phyloP scores from a whole-genome alignment of 2,888 invertebrate genomes.

The Achlya flavicornis region DNA sequence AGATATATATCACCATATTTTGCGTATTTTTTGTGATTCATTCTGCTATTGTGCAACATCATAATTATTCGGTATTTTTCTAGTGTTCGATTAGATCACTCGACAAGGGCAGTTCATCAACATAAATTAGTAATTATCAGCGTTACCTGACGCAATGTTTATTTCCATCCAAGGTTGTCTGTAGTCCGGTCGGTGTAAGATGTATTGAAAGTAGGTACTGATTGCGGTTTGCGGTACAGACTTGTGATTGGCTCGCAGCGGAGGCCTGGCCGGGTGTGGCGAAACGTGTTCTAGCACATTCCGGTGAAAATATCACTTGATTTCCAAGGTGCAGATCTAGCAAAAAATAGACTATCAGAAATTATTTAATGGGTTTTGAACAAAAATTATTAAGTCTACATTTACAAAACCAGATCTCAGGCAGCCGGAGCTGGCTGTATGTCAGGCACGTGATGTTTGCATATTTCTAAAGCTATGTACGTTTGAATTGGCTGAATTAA shows the following conservation, averaged over 20 bases:
- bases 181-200: conserved; percentile 46
- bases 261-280: conserved; percentile 81
- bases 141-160: conserved; percentile 61
- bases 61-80: conserved; percentile 19
- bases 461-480: conserved; percentile 34
- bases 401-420: conserved; percentile 13
- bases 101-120: conserved; percentile 9
- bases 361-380: conserved; percentile 18
- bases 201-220: conserved; percentile 64
- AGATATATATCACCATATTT: neutral
- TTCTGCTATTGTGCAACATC: conserved; percentile 4
- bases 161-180: conserved; percentile 68
- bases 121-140: conserved; percentile 35
- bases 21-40: neutral
- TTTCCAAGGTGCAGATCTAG: conserved; percentile 41
- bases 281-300: conserved; percentile 58
- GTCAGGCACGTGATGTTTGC: conserved; percentile 38
- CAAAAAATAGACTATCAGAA: conserved; percentile 52
- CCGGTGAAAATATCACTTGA: conserved; percentile 48
- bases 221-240: conserved; percentile 64
- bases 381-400: neutral
- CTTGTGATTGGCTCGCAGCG: conserved; percentile 65
- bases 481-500: conserved; percentile 31
- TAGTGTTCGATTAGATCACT: conserved; percentile 17
- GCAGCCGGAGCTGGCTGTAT: neutral